Evolutionary conservation across 2,113 vertebrate genomes (phyloP), one percentile per base, ranked within the genome.

Genomic region (Nipponia nippon): DNA sequence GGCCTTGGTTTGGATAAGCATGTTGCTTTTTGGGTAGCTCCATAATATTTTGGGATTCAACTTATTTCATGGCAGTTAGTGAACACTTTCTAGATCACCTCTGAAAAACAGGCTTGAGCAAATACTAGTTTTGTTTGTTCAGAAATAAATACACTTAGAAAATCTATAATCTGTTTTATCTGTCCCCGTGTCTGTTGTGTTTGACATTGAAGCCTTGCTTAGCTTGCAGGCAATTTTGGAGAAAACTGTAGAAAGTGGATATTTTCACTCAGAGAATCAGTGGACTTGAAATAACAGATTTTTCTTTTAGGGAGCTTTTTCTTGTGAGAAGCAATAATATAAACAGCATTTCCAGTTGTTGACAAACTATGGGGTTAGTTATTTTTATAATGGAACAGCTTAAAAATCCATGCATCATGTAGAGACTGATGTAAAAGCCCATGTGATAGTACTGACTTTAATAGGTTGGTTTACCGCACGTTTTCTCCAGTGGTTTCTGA

Each of bases 131-230:
- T n/a, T 49, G 18, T 75, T 81, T 78, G 6, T 55, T 90, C 19
- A 38, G n/a, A 52, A 49, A 67, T 32, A 61, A 38, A 52, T 42
- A 44, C 4, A 22, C 7, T 9, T 44, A 25, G 7, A 34, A 75
- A 58, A 55, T 69, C 27, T 40, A 0, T 52, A 9, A 11, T 58
- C 11, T 62, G 3, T 58, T 81, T 78, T 53, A 4, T 84, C 14
- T 71, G 3, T 36, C 2, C 2, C 7, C 0, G 0, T 44, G 21
- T 50, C 11, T 30, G 6, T 77, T 66, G 25, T 53, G 22, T 94
- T 83, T 91, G 67, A 38, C 5, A 3, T 19, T 36, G 42, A 42
- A 55, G 25, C 25, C 10, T 89, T 77, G 17, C 25, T 55, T 61
- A 13, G 12, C 30, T 73, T 87, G 46, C 56, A 25, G 32, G 8